Evolutionary conservation across 1,140 invertebrate genomes (phyloP).

Genomic region (Scaptodrosophila lebanonensis): DNA sequence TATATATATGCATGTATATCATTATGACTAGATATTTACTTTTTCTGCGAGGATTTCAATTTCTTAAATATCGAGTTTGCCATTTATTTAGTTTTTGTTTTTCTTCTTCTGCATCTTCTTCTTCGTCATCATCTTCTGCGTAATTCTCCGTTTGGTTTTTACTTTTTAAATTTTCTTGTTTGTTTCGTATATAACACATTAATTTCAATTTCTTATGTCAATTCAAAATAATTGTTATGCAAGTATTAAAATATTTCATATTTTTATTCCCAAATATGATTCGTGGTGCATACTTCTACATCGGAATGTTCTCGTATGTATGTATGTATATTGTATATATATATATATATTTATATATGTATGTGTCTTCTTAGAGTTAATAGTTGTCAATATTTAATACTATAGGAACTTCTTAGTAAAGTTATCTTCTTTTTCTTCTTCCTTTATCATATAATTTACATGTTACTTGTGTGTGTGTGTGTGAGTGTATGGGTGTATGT

Average conservation of each 20-base stretch:
- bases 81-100: no score
- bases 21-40: no score
- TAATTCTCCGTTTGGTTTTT: no score
- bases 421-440: conserved; percentile 38
- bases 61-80: neutral
- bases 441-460: conserved; percentile 9
- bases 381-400: conserved; percentile 33
- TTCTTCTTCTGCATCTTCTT: neutral
- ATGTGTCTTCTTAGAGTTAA: conserved; percentile 13
- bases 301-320: neutral
- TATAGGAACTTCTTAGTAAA: conserved; percentile 62
- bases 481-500: conserved; percentile 1
- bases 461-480: conserved; percentile 12
- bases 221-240: conserved; percentile 3
- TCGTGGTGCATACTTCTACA: neutral
- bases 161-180: neutral
- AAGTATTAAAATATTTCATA: conserved; percentile 18
- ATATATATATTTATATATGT: conserved; percentile 11
- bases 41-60: neutral
- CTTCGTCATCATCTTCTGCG: no score
- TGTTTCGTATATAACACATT: neutral
- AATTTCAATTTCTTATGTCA: conserved; percentile 1
- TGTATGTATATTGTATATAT: conserved; percentile 4
- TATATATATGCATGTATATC: conserved; percentile 3
- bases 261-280: conserved; percentile 10